These are phyloP conservation scores for Enteromius mattozi DNA, from an alignment of 2,797 vertebrate species.

Conservation along the genomic window DNA sequence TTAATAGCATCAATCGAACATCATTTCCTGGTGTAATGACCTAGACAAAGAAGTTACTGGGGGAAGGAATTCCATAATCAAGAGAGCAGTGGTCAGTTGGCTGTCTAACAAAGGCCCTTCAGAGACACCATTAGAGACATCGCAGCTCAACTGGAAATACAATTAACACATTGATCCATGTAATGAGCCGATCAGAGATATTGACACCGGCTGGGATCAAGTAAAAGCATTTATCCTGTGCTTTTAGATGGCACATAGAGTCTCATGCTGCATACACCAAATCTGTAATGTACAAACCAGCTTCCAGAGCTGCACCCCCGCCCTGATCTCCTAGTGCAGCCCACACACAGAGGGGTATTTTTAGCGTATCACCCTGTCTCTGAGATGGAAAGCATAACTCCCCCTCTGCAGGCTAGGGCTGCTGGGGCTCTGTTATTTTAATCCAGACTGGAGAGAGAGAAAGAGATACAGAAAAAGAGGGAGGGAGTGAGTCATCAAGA, in stretches of 20 bases:
- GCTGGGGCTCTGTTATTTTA: constrained; percentile 82
- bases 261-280: constrained; percentile 60
- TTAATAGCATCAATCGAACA: constrained; percentile 66
- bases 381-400: constrained; percentile 77
- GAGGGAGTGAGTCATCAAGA: constrained; percentile 79
- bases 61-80: constrained; percentile 61
- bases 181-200: constrained; percentile 21
- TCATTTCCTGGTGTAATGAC: constrained; percentile 48
- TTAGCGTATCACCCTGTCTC: constrained; percentile 80
- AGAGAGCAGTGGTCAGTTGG: constrained; percentile 28
- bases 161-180: constrained; percentile 23
- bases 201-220: constrained; percentile 5
- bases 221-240: constrained; percentile 18
- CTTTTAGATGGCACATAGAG: constrained; percentile 26
- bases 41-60: constrained; percentile 44
- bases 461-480: constrained; percentile 64
- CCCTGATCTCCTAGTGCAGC: constrained; percentile 63
- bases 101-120: constrained; percentile 23
- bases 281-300: constrained; percentile 69
- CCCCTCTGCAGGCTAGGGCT: constrained; percentile 79
- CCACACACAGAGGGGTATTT: constrained; percentile 80
- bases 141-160: constrained; percentile 9
- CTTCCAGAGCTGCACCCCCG: constrained; percentile 60
- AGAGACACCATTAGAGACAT: constrained; percentile 7
- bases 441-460: constrained; percentile 77